Evolutionary conservation across 2,797 vertebrate species (phyloP).

Genomic region (Leuciscus waleckii): DNA sequence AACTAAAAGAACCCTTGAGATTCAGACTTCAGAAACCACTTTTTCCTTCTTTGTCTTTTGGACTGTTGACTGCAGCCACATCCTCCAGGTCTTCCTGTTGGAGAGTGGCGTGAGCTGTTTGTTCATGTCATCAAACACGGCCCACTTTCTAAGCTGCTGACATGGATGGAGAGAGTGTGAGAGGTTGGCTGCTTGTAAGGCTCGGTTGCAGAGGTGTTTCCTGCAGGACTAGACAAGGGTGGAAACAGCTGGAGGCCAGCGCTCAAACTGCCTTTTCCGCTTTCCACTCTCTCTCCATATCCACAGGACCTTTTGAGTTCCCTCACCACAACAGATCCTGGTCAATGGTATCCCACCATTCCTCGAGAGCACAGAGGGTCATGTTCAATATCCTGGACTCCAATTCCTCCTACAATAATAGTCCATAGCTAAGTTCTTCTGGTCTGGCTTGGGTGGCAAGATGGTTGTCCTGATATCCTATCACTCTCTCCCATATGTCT

Average conservation of each 20-base stretch:
- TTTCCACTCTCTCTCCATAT: constrained; percentile 34
- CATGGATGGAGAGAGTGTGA: constrained; percentile 44
- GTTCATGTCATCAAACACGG: constrained; percentile 67
- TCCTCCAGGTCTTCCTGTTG: constrained; percentile 49
- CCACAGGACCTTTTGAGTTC: constrained; percentile 49
- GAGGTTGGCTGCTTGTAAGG: constrained; percentile 61
- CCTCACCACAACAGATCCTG: constrained; percentile 53
- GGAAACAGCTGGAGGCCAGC: constrained; percentile 81
- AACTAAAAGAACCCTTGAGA: constrained; percentile 21
- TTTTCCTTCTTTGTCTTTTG: constrained; percentile 35
- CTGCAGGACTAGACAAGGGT: constrained; percentile 63
- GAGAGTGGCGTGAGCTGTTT: constrained; percentile 29
- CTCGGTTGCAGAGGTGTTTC: constrained; percentile 65
- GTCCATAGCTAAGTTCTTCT: constrained; percentile 44
- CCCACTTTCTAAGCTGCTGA: constrained; percentile 61
- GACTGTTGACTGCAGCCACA: constrained; percentile 17
- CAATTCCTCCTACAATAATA: constrained; percentile 53
- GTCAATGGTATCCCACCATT: constrained; percentile 55
- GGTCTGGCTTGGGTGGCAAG: constrained; percentile 25
- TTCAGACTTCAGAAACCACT: constrained; percentile 4
- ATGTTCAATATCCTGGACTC: constrained; percentile 51
- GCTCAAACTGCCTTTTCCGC: constrained; percentile 55
- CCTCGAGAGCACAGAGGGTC: constrained; percentile 49
- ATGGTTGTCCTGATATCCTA: constrained; percentile 51
- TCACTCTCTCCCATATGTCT: constrained; percentile 48